Conservation (phyloP, 2,797 vertebrate genomes). For the Muscicapa comitata region DNA sequence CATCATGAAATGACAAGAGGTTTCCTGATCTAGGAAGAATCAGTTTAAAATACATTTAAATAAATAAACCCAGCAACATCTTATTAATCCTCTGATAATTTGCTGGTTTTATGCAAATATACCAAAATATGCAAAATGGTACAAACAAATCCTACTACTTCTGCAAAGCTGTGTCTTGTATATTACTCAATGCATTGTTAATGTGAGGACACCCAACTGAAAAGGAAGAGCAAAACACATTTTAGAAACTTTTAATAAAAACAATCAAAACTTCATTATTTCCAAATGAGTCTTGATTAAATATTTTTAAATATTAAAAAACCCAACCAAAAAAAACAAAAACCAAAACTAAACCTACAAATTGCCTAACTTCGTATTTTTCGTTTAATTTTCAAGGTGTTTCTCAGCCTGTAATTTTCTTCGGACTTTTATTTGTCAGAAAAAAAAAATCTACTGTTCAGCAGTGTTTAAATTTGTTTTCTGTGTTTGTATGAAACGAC, state of each 20-base stretch:
- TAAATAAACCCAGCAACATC: neutral
- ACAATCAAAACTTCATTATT: neutral
- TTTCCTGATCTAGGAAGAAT: neutral
- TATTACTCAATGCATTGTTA: neutral
- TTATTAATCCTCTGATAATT: neutral
- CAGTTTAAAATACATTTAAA: neutral
- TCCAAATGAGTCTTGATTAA: neutral
- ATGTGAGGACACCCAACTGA: neutral
- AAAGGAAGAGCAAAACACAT: neutral
- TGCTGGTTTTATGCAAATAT: neutral
- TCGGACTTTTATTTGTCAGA: neutral
- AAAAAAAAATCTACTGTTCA: neutral
- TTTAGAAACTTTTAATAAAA: neutral
- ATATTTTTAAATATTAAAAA: neutral
- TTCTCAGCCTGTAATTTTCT: neutral
- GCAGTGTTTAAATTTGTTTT: neutral
- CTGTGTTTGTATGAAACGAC: neutral
- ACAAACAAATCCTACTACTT: neutral
- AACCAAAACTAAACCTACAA: neutral
- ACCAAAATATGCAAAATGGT: neutral
- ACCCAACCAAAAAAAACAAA: neutral
- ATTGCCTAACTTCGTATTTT: neutral
- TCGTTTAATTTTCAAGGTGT: neutral
- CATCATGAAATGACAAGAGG: neutral
- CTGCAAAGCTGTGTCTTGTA: neutral